Evolutionary conservation across 2,888 invertebrate genomes (phyloP).

Genomic region (Dexiosoma caninum): DNA sequence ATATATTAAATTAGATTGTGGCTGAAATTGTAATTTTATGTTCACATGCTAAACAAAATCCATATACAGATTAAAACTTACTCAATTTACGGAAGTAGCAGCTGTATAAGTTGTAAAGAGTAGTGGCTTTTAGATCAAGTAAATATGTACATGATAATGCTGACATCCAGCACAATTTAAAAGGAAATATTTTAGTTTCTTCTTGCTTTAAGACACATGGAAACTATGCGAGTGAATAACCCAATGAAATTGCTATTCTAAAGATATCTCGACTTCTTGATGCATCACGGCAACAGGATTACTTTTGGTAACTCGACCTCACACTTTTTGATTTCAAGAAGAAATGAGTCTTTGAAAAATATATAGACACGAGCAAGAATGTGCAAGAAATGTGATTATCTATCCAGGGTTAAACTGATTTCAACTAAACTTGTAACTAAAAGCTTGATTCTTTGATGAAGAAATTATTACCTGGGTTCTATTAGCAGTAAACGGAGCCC

Average conservation of each 20-base stretch:
- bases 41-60: not conserved
- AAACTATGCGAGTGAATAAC: not conserved
- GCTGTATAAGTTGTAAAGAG: conserved; percentile 22
- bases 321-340: not conserved
- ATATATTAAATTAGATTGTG: too few species aligned
- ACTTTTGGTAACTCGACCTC: too few species aligned
- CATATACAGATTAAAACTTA: not conserved
- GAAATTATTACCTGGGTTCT: too few species aligned
- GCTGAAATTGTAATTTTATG: conserved; percentile 25
- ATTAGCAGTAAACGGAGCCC: not conserved
- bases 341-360: too few species aligned
- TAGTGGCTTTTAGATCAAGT: conserved; percentile 35
- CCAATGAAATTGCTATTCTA: not conserved
- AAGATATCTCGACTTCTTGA: too few species aligned
- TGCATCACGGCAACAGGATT: not conserved
- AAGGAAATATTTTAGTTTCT: not conserved
- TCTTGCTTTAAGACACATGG: not conserved
- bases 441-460: too few species aligned
- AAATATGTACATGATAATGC: conserved; percentile 41
- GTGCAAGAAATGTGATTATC: too few species aligned
- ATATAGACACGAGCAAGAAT: too few species aligned
- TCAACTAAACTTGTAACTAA: too few species aligned
- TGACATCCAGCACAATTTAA: conserved; percentile 40
- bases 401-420: too few species aligned
- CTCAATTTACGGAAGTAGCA: not conserved